These are phyloP conservation scores for Homarus americanus DNA, from an alignment of 1,140 invertebrate genomes.

Conservation along the genomic window DNA sequence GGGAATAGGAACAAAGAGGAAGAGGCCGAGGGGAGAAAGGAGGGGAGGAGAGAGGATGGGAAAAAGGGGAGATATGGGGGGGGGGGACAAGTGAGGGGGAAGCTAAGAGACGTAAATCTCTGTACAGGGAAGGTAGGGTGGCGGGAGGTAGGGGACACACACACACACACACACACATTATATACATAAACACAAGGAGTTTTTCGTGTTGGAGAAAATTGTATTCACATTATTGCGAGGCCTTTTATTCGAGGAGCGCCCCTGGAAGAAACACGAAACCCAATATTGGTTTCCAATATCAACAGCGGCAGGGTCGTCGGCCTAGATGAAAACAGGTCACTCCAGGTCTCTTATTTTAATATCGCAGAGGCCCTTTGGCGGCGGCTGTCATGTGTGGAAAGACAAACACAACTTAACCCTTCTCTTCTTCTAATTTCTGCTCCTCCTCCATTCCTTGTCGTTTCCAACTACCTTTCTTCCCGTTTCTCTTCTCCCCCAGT, in stretches of 20 bases:
- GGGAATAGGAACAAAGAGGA: not conserved
- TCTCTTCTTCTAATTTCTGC: too few species aligned
- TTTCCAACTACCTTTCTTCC: too few species aligned
- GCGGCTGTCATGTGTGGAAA: conserved; percentile 18
- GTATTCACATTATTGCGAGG: conserved; percentile 42
- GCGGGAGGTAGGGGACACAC: not conserved
- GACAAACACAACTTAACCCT: too few species aligned
- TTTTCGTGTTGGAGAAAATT: not conserved
- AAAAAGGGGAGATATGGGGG: not conserved
- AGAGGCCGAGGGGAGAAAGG: conserved; percentile 19
- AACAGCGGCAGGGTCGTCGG: conserved; percentile 3
- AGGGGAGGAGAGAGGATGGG: conserved; percentile 5
- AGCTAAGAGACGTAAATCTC: conserved; percentile 48
- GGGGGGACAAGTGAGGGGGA: conserved; percentile 13
- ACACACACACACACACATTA: conserved; percentile 42
- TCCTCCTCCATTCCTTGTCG: too few species aligned
- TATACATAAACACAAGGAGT: not conserved
- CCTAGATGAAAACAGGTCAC: conserved; percentile 26
- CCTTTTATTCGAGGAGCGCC: not conserved
- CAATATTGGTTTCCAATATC: conserved; percentile 59
- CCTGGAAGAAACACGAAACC: not conserved
- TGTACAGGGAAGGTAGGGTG: conserved; percentile 18
- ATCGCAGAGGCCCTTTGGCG: not conserved
- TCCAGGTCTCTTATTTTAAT: conserved; percentile 23
- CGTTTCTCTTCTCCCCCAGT: too few species aligned